Evolutionary conservation across 2,888 invertebrate genomes (phyloP), one percentile per base, ranked within the genome.

Genomic region (Stramonita haemastoma): DNA sequence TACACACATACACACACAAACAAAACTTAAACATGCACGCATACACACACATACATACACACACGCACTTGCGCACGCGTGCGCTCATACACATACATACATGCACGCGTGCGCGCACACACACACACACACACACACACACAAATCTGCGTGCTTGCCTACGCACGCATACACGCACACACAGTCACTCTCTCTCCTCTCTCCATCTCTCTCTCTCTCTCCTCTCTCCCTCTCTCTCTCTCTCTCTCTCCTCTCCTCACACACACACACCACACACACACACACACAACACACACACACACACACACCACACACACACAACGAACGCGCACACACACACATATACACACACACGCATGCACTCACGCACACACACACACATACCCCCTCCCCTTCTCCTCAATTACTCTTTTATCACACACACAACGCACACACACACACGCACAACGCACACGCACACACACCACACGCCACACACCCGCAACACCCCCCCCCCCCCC

Each of bases 1-100:
- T 26, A 73, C n/a, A 73, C 73, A 73, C 73, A 73, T 26, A 73
- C 73, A 73, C 73, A 73, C 73, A 73, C 73, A 73, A n/a, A n/a
- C n/a, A n/a, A n/a, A n/a, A n/a, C n/a, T n/a, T n/a, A n/a, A n/a
- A n/a, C 73, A 73, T n/a, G 26, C 73, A 73, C 22, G 26, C 73
- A 73, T 2, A 17, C n/a, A n/a, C n/a, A n/a, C n/a, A n/a, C n/a
- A n/a, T 4, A 73, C 73, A 73, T n/a, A 11, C 29, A 73, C n/a
- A 11, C 11, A 73, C 29, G 11, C 73, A 73, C 73, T 8, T 13
- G 34, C 19, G 34, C 34, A n/a, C 79, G 17, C 15, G 17, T 34
- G 17, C 79, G 17, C 34, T 1, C 79, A 34, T 13, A n/a, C 70
- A n/a, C 70, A 73, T 26, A n/a, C 70, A 73, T 26, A 73, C 70